Evolutionary conservation across 2,113 vertebrate species (phyloP), one percentile per base, ranked within the genome.

Genomic region (Halichoerus grypus): DNA sequence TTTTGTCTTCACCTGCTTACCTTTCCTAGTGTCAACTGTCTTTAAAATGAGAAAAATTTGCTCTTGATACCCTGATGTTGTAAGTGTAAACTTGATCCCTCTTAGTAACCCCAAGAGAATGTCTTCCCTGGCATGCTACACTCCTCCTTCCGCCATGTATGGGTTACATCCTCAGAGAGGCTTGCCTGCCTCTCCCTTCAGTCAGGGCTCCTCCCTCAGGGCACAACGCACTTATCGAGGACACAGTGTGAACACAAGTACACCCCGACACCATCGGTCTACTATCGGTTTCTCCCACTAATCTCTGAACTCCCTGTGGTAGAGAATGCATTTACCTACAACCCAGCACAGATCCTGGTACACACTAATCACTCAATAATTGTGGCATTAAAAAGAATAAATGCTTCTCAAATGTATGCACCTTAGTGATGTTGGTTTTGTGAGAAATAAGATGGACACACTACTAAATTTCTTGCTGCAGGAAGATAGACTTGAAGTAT

Each of bases 211-310:
- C 14, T 12, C 3, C 82, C 21, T 82, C 49, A 3, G 0, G 39
- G 19, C 11, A 24, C 57, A 6, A 13, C 3, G 0, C 5, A 11
- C 15, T 22, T 19, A 59, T 9, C 31, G 11, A 63, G 67, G 7
- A 89, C 46, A n/a, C 36, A 12, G 46, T 31, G 36, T 59, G 46
- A 51, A 21, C 7, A 22, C 0, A 18, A 33, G 14, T 18, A 8
- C 13, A 11, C 22, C 22, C 7, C 19, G 18, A 4, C 0, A 7
- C 72, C 42, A n/a, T 28, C 16, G 3, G 13, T 55, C 36, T 71
- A 39, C 53, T 16, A 4, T 22, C 36, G 5, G 13, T 39, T n/a
- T 21, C 28, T 19, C 12, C 26, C 26, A 8, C n/a, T 51, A 3
- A 15, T 55, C 46, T 57, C 14, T 22, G 46, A 16, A n/a, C 11